These are phyloP conservation scores for Cyclina sinensis DNA, from an alignment of 1,140 invertebrate genomes.

Conservation along the genomic window DNA sequence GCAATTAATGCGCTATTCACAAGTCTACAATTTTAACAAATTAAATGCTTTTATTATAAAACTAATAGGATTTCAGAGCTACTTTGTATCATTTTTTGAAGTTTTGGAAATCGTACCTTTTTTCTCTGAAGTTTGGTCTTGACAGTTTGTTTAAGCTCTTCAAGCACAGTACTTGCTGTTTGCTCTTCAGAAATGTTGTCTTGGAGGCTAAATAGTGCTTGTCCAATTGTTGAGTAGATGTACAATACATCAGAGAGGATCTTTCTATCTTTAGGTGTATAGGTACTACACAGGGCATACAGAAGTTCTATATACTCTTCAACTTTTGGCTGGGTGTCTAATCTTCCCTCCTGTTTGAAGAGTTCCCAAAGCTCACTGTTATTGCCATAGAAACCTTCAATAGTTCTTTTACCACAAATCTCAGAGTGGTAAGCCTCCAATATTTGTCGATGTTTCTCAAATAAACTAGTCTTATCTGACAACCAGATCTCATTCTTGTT, in stretches of 20 bases:
- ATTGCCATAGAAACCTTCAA: slow-evolving; percentile 60
- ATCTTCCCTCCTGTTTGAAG: slow-evolving; percentile 68
- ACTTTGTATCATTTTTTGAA: too few species aligned
- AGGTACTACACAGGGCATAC: slow-evolving; percentile 69
- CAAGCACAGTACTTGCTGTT: slow-evolving; percentile 58
- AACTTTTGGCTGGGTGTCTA: slow-evolving; percentile 71
- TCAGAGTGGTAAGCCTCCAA: slow-evolving; percentile 78
- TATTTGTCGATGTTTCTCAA: slow-evolving; percentile 75
- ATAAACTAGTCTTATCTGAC: slow-evolving; percentile 79
- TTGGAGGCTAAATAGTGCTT: slow-evolving; percentile 15
- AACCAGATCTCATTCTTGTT: slow-evolving; percentile 82
- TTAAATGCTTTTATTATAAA: too few species aligned
- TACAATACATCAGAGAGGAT: slow-evolving; percentile 73
- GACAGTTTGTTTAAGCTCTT: slow-evolving; percentile 62
- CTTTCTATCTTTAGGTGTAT: slow-evolving; percentile 60
- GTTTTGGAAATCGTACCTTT: slow-evolving; percentile 39
- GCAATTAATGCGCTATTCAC: too few species aligned
- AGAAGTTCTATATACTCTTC: slow-evolving; percentile 80
- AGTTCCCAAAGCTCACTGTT: slow-evolving; percentile 67
- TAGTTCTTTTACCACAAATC: slow-evolving; percentile 71
- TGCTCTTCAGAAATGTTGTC: slow-evolving; percentile 37
- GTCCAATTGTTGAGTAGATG: slow-evolving; percentile 77
- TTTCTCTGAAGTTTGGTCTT: slow-evolving; percentile 65
- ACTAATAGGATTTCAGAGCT: too few species aligned
- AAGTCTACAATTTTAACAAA: too few species aligned